Evolutionary conservation across 1,140 invertebrate species (phyloP), one percentile per base, ranked within the genome.

Genomic region (Aphidius gifuensis): DNA sequence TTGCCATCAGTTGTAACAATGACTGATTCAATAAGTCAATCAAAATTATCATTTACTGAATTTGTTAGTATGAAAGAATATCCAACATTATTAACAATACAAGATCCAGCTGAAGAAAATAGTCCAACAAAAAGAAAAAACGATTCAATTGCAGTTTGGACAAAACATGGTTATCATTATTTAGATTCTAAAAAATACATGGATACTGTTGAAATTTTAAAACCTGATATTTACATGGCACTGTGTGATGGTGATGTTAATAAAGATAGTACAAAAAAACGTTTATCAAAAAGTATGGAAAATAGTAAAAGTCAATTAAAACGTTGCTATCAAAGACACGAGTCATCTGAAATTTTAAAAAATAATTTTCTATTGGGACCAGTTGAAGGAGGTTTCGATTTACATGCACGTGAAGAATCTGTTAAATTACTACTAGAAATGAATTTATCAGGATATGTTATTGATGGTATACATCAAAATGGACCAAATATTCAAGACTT

Each of bases 181-280:
- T 58, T 93, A 16, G 84, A 84, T 61, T 70, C 85, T 8, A 76
- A 88, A 11, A 78, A 81, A 62, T 92, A 91, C 76, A 89, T 93
- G 85, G 83, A 91, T 69, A 72, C 90, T 47, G 85, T 93, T 47
- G 87, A 93, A 80, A 75, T 83, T 64, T 88, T 90, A 72, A 85
- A 87, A 77, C 92, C 92, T 53, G 89, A 92, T 77, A 85, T 91
- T 68, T 92, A 90, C 79, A 85, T 91, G 71, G 85, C 87, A 21
- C 79, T 95, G 60, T 87, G 86, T 74, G 92, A 95, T 84, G 86
- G 89, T n/a, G 90, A 92, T 68, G 93, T 89, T 39, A 85, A 90
- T 71, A 68, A 78, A 5, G 75, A 83, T 21, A 88, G 87, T 67
- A 78, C 85, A 0, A 83, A 83, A 46, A 94, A 93, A 75, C 81